Percentiles rank a stretch among this genome's conserved stretches.
phyloP scores from a whole-genome alignment of 1,140 invertebrate genomes.

The Acarapis woodi region DNA sequence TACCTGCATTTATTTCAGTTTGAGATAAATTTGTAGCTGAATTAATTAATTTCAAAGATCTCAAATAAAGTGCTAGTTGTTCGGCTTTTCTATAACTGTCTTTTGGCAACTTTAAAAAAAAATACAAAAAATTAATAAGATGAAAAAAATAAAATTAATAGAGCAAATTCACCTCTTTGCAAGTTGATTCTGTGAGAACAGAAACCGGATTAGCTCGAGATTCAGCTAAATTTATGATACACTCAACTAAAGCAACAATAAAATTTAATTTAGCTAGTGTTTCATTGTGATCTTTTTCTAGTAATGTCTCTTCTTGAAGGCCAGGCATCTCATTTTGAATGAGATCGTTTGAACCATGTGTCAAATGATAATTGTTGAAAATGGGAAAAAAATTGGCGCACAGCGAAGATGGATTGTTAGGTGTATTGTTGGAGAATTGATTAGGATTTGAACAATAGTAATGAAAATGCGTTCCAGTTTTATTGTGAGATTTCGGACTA shows the following conservation, averaged over 20 bases:
- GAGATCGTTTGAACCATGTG: constrained; percentile 16
- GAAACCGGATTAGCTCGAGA: constrained; percentile 37
- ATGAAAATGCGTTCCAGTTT: no score
- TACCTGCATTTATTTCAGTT: constrained; percentile 45
- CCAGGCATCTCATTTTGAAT: constrained; percentile 33
- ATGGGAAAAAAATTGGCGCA: neutral
- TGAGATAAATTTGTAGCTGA: constrained; percentile 68
- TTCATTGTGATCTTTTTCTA: constrained; percentile 78
- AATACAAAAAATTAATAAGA: neutral
- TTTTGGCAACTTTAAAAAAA: constrained; percentile 1
- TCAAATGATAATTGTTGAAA: neutral
- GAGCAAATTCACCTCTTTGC: constrained; percentile 8
- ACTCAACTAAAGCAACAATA: constrained; percentile 60
- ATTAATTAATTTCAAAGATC: constrained; percentile 64
- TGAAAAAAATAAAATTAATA: neutral
- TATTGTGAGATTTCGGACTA: neutral
- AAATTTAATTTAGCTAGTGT: constrained; percentile 75
- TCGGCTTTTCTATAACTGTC: constrained; percentile 34
- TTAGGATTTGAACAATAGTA: neutral
- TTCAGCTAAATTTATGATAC: constrained; percentile 54
- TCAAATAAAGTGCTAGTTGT: constrained; percentile 62
- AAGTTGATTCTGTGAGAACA: constrained; percentile 16
- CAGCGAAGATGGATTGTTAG: neutral
- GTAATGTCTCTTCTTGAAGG: constrained; percentile 70
- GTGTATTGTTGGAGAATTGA: neutral